Conservation (phyloP, 2,888 invertebrate species). For the Rhopalosiphum nymphaeae region DNA sequence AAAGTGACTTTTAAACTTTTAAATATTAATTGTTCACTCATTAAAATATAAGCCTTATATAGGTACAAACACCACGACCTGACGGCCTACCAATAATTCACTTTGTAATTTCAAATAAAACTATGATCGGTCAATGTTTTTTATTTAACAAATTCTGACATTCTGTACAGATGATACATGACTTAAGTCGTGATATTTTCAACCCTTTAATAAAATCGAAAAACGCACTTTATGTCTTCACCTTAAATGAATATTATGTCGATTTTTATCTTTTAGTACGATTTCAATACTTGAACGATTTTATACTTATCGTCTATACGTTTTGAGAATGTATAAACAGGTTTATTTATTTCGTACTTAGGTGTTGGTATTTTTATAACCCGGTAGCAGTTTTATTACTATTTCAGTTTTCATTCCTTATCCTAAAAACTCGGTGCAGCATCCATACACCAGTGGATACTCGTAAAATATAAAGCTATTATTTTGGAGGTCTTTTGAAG, state of each 20-base stretch:
- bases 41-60: background rate
- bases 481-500: slow-evolving; percentile 55
- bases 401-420: slow-evolving; percentile 61
- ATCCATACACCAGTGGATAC: slow-evolving; percentile 9
- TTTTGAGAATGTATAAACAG: slow-evolving; percentile 56
- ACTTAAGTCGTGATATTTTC: background rate
- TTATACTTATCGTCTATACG: slow-evolving; percentile 35
- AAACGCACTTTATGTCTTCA: background rate
- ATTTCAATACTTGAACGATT: slow-evolving; percentile 51
- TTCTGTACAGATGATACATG: background rate
- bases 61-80: background rate
- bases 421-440: slow-evolving; percentile 53
- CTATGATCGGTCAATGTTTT: background rate
- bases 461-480: slow-evolving; percentile 64
- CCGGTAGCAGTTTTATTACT: slow-evolving; percentile 56
- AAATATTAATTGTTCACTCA: background rate
- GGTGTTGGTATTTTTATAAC: slow-evolving; percentile 61
- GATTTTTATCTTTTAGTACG: slow-evolving; percentile 27
- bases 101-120: background rate
- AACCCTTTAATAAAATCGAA: background rate
- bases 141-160: background rate
- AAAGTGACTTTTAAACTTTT: background rate
- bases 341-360: slow-evolving; percentile 57
- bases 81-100: background rate
- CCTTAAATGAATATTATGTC: slow-evolving; percentile 15